phyloP scores from a whole-genome alignment of 2,888 invertebrate species.

The Drosophila paranaensis region DNA sequence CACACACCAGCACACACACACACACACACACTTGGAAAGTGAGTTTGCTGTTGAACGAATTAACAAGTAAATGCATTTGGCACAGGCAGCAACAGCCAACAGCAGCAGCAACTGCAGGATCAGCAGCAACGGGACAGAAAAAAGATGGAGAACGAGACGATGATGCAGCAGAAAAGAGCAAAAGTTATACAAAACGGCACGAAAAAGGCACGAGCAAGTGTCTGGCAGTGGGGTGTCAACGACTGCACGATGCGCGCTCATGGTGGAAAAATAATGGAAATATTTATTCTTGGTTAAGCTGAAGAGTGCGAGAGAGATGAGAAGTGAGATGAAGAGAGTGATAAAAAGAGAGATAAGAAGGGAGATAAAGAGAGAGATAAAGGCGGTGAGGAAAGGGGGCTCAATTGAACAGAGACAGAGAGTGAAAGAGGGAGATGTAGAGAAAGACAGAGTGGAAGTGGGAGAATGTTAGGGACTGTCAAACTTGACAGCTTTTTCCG shows the following conservation, averaged over 20 bases:
- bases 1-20: background rate
- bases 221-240: too few species aligned
- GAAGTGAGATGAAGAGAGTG: too few species aligned
- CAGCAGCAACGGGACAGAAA: constrained; percentile 17
- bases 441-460: too few species aligned
- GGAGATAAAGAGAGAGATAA: too few species aligned
- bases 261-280: background rate
- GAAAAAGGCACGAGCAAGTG: background rate
- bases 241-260: background rate
- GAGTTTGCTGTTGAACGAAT: constrained; percentile 63
- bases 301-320: too few species aligned
- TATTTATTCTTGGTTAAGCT: too few species aligned
- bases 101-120: constrained; percentile 3
- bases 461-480: too few species aligned
- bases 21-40: constrained; percentile 24
- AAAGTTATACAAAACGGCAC: background rate
- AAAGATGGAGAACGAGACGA: constrained; percentile 8
- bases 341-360: too few species aligned
- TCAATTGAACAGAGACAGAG: too few species aligned
- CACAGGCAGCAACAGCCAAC: constrained; percentile 32
- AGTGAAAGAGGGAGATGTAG: too few species aligned
- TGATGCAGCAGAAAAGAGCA: constrained; percentile 3
- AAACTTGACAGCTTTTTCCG: too few species aligned
- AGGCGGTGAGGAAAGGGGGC: too few species aligned
- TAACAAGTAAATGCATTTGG: constrained; percentile 76